Base-by-base conservation (phyloP, 2,888 invertebrate species). In the Morpho deidamia region DNA sequence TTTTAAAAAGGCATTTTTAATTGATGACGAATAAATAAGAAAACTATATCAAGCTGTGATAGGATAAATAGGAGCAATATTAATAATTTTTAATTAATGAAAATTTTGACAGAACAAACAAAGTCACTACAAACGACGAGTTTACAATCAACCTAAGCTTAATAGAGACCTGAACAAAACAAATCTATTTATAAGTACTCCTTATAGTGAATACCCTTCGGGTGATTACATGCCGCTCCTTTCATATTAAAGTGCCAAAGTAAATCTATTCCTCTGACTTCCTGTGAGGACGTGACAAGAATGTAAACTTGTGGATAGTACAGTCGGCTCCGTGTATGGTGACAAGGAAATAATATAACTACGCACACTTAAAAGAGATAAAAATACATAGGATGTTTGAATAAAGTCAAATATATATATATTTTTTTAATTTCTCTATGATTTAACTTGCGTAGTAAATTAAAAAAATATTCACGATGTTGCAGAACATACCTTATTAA, bases 231-330 rank as follows among this genome's bases (percentile, higher is more conserved):
- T 48, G 42, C 43, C 51, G 37, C 37, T 56, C 59, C 59, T 61
- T 58, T 50, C 55, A 62, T 65, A 64, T 59, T 51, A 63, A 56
- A 64, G 62, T 56, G 59, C 60, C 56, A 62, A 66, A 69, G 66
- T 66, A 70, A 76, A 75, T 74, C 73, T 70, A 71, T 75, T 71
- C 69, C 68, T 66, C 64, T 64, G 69, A 71, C 72, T 76, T 70
- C 63, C 61, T 62, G 62, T 60, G 56, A 59, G 58, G 66, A 78
- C 82, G 82, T 82, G 81, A 74, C 70, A 52, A 52, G 68, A 74
- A 79, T 80, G 67, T 68, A 68, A 75, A 56, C 56, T 23, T 41
- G n/a, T 11, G 44, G 51, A 56, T 56, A 58, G 44, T 44, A 51
- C 56, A 56, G 41, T 44, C 49, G 35, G 23, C 23, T 11, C 37